Evolutionary conservation across 2,113 vertebrate genomes (phyloP).

Genomic region (Halichoeres trimaculatus): DNA sequence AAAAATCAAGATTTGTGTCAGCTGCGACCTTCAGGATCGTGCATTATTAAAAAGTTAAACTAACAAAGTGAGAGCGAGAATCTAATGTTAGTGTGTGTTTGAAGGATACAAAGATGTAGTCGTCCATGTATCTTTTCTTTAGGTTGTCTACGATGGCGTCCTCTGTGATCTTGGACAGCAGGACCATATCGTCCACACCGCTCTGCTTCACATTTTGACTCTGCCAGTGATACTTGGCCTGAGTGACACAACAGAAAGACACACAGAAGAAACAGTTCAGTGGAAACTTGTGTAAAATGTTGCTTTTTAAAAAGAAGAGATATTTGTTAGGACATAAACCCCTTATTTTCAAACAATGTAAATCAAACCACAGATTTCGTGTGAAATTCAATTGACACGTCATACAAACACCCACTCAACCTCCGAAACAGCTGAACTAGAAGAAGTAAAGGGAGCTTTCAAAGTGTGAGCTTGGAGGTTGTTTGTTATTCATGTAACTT

Average conservation of each 20-base stretch:
- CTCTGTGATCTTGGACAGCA: slow-evolving; percentile 94
- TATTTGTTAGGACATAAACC: too few relatives aligned
- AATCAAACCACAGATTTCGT: too few relatives aligned
- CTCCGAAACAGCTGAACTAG: neutral
- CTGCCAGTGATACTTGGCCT: slow-evolving; percentile 99
- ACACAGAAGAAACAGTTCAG: neutral
- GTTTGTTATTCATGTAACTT: too few relatives aligned
- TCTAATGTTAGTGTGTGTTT: neutral
- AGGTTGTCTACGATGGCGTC: slow-evolving; percentile 96
- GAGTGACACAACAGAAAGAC: slow-evolving; percentile 7
- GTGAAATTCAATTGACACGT: too few relatives aligned
- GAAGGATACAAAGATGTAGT: slow-evolving; percentile 97
- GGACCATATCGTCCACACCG: slow-evolving; percentile 98
- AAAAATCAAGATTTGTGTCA: neutral
- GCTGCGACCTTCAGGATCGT: neutral
- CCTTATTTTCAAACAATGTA: too few relatives aligned
- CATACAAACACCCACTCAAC: neutral
- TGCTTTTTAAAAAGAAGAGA: too few relatives aligned
- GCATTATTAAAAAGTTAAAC: neutral
- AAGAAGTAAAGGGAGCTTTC: neutral
- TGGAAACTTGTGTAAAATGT: neutral
- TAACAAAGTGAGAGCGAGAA: neutral
- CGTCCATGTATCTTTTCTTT: slow-evolving; percentile 96
- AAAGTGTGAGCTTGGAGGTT: neutral
- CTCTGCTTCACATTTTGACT: slow-evolving; percentile 99